These are phyloP conservation scores for Notarius quadriscutis DNA, from an alignment of 2,113 vertebrate species.

Conservation along the genomic window DNA sequence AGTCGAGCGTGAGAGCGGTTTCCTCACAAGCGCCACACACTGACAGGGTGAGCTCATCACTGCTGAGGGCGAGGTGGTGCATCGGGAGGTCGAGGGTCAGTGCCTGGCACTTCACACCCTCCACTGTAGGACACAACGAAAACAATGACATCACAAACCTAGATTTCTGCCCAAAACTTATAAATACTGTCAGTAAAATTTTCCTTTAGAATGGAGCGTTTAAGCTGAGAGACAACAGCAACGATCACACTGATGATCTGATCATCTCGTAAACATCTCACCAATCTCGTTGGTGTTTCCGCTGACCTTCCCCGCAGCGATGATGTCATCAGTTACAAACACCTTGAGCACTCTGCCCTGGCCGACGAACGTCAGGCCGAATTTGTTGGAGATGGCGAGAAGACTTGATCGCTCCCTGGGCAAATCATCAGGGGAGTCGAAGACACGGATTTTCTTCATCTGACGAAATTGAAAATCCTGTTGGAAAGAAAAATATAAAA, in stretches of 20 bases:
- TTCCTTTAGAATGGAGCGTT: too few relatives aligned
- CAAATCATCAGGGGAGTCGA: conserved; percentile 78
- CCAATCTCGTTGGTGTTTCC: conserved; percentile 87
- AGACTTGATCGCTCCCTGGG: conserved; percentile 86
- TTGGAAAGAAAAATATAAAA: conserved; percentile 2
- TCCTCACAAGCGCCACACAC: conserved; percentile 80
- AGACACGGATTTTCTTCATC: conserved; percentile 89
- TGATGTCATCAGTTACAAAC: conserved; percentile 79
- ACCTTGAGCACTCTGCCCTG: conserved; percentile 79
- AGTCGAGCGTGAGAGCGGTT: conserved; percentile 75
- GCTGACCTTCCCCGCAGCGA: conserved; percentile 78
- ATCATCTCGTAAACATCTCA: conserved; percentile 57
- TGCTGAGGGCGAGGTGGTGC: conserved; percentile 89
- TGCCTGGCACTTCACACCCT: conserved; percentile 70
- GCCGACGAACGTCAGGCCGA: conserved; percentile 84
- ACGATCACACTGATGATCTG: too few relatives aligned
- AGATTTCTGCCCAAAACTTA: not conserved
- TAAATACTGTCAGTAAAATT: not conserved
- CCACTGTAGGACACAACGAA: conserved; percentile 66
- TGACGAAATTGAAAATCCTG: conserved; percentile 97
- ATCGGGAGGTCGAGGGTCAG: conserved; percentile 78
- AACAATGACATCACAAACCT: not conserved
- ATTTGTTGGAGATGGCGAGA: conserved; percentile 88
- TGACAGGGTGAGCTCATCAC: conserved; percentile 88
- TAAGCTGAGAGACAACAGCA: too few relatives aligned